These are phyloP conservation scores for Cheilosia pagana DNA, from an alignment of 2,888 invertebrate species.

Conservation along the genomic window DNA sequence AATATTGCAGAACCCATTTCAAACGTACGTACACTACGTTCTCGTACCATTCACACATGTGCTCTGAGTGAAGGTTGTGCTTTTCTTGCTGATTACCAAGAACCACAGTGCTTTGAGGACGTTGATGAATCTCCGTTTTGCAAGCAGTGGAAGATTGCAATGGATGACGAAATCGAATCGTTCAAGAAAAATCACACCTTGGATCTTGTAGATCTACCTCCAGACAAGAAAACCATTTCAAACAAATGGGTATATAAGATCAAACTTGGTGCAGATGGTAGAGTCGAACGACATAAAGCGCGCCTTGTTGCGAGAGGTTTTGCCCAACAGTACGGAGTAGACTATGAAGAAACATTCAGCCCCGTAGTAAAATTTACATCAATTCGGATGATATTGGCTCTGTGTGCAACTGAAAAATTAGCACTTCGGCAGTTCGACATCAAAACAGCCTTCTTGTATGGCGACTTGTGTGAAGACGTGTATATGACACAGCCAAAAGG, in stretches of 20 bases:
- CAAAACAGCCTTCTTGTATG: conserved; percentile 67
- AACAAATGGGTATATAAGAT: conserved; percentile 77
- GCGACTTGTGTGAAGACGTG: conserved; percentile 46
- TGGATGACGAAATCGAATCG: conserved; percentile 63
- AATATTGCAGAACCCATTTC: background rate
- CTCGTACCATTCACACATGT: conserved; percentile 2
- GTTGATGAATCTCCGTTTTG: background rate
- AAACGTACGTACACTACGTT: conserved; percentile 3
- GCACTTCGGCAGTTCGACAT: conserved; percentile 59
- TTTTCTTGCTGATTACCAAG: conserved; percentile 13
- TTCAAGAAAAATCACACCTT: conserved; percentile 63
- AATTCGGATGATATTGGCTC: conserved; percentile 69
- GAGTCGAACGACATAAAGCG: conserved; percentile 75
- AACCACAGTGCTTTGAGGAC: conserved; percentile 15
- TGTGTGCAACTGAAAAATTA: conserved; percentile 51
- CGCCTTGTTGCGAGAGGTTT: conserved; percentile 78
- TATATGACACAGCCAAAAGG: conserved; percentile 68
- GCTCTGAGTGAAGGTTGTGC: conserved; percentile 32
- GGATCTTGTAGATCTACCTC: conserved; percentile 63
- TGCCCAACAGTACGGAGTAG: conserved; percentile 76
- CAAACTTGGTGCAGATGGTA: conserved; percentile 56
- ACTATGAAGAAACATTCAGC: conserved; percentile 79
- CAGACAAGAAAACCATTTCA: conserved; percentile 66
- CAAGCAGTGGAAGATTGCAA: conserved; percentile 36
- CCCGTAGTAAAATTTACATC: conserved; percentile 76